Conservation (phyloP, 2,797 vertebrate genomes). For the Sebastes baramenuke region DNA sequence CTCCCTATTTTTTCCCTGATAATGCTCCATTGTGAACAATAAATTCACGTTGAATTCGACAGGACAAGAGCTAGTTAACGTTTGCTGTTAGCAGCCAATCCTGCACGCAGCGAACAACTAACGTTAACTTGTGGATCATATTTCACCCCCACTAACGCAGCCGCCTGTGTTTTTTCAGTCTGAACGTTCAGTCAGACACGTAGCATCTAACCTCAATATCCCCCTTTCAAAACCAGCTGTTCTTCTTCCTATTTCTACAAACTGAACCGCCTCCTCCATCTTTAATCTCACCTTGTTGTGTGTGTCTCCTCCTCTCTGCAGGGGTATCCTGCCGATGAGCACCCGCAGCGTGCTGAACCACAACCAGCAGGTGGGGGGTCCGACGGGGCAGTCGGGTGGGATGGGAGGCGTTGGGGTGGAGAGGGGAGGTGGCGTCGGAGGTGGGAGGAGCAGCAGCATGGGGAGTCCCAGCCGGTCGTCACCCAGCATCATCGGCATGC, state of each 20-base stretch:
- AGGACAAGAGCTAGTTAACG: too few species aligned
- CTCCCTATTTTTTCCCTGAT: too few species aligned
- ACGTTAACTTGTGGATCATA: too few species aligned
- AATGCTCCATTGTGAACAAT: too few species aligned
- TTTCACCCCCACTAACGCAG: too few species aligned
- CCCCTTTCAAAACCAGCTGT: neutral
- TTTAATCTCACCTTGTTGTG: neutral
- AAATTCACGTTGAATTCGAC: too few species aligned
- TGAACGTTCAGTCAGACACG: too few species aligned
- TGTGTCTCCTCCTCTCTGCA: slow-evolving; percentile 66
- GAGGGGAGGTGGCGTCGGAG: slow-evolving; percentile 17
- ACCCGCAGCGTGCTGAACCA: slow-evolving; percentile 97
- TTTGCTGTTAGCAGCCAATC: too few species aligned
- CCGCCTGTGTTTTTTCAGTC: too few species aligned
- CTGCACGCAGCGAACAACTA: too few species aligned
- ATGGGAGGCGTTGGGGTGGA: neutral
- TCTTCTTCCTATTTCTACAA: neutral
- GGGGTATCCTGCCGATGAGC: slow-evolving; percentile 97
- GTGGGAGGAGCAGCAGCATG: slow-evolving; percentile 89
- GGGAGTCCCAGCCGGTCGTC: slow-evolving; percentile 97
- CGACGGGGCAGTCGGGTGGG: neutral
- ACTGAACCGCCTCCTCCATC: neutral
- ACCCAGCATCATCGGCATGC: slow-evolving; percentile 99
- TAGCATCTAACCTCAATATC: too few species aligned
- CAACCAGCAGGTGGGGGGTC: slow-evolving; percentile 93